Base-by-base conservation (phyloP, 2,888 invertebrate species). In the Syritta pipiens region DNA sequence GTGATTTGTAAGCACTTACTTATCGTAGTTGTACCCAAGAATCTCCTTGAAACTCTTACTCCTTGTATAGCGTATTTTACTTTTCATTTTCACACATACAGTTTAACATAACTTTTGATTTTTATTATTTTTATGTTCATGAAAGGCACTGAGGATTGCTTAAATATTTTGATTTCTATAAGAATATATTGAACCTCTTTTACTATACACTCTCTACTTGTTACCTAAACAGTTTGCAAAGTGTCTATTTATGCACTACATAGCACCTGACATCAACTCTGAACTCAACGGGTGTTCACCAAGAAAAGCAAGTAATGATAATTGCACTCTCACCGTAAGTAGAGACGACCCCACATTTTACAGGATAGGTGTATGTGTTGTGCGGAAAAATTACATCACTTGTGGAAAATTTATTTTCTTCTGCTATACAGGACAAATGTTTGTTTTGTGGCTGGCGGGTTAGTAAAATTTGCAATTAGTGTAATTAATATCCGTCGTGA, bases 31-130 rank as follows among this genome's bases (percentile, higher is more conserved):
- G 48, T 84, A 85, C 49, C 84, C 84, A 48, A 86, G 83, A 48
- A 86, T 85, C 55, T 87, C 86, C 75, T 84, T 87, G 55, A 86
- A 87, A 62, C 87, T 88, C 82, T 86, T 87, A 81, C 87, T 88
- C 20, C 88, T 84, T 48, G 84, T 86, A 72, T 86, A 88, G 62
- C 83, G 84, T 72, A 85, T 84, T 83, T 88, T 86, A 53, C 85
- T 85, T 55, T 86, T 86, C 86, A 88, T 87, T 42, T 49, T 68
- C 44, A 62, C 12, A 37, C 10, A 53, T 19, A 10, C 3, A 24
- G 28, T 28, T 28, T 28, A 7, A 28, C 6, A 4, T n/a, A 4
- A 28, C 6, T n/a, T 28, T 9, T 9, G n/a, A 9, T 28, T 2
- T 28, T 28, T 17, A 28, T 20, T 9, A 12, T 12, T 53, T 24